These are phyloP conservation scores for Coecobrya sp. DNA, from an alignment of 2,888 invertebrate species.

Conservation along the genomic window DNA sequence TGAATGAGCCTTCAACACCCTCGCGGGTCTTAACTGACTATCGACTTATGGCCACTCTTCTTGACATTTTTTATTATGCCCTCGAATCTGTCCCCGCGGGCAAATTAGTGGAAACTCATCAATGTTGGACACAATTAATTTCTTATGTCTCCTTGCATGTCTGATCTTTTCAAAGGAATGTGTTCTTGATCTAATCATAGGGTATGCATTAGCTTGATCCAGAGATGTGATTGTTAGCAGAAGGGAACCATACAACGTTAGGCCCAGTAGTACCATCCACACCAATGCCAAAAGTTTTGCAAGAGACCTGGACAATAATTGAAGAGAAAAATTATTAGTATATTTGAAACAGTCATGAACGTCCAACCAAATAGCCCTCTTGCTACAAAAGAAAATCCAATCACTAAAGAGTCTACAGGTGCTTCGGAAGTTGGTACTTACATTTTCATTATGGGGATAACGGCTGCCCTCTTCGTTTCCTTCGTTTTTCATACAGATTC, in stretches of 20 bases:
- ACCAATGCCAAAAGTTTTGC: background rate
- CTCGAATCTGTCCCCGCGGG: constrained; percentile 47
- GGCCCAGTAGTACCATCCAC: background rate
- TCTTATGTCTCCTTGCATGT: constrained; percentile 62
- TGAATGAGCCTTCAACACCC: background rate
- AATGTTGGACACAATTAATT: constrained; percentile 44
- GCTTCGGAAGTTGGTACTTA: background rate
- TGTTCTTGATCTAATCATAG: constrained; percentile 59
- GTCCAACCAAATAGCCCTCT: too few species aligned
- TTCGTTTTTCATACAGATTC: too few species aligned
- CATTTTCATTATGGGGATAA: background rate
- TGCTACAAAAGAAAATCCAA: background rate
- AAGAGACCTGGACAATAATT: background rate
- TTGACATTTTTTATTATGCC: constrained; percentile 66
- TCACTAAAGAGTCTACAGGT: too few species aligned
- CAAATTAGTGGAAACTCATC: constrained; percentile 65
- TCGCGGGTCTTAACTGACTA: background rate
- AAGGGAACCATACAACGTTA: background rate
- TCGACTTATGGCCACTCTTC: constrained; percentile 20
- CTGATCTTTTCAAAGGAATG: constrained; percentile 43
- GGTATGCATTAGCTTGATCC: constrained; percentile 28
- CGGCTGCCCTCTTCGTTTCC: too few species aligned
- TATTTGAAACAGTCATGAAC: too few species aligned
- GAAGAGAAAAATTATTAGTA: background rate
- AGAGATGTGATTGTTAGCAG: background rate